Conservation (phyloP, 2,113 vertebrate genomes). For the Mirounga angustirostris region DNA sequence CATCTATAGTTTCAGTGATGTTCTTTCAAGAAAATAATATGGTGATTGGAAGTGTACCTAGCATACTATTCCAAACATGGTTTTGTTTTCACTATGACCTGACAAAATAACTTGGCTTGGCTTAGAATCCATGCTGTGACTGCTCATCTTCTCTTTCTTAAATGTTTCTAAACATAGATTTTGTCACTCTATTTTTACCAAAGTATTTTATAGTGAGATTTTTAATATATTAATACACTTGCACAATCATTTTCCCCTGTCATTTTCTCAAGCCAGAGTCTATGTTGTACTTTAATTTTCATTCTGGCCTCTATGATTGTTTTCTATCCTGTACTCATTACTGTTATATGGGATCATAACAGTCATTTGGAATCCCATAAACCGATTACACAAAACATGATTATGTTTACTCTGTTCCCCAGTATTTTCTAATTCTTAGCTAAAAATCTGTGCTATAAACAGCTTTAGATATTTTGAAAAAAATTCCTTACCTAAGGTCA, state of each 20-base stretch:
- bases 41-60: slow-evolving; percentile 11
- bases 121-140: slow-evolving; percentile 57
- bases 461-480: slow-evolving; percentile 81
- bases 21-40: slow-evolving; percentile 57
- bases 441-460: slow-evolving; percentile 77
- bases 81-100: slow-evolving; percentile 43
- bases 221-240: slow-evolving; percentile 57
- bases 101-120: slow-evolving; percentile 70
- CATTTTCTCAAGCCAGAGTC: slow-evolving; percentile 73
- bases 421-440: slow-evolving; percentile 82
- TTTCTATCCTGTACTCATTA: slow-evolving; percentile 80
- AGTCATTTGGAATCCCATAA: slow-evolving; percentile 85
- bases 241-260: slow-evolving; percentile 51
- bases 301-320: slow-evolving; percentile 63
- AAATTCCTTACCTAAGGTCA: slow-evolving; percentile 73
- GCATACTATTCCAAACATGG: neutral
- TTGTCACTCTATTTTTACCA: slow-evolving; percentile 61
- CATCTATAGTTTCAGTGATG: slow-evolving; percentile 47
- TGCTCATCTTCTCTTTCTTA: slow-evolving; percentile 43
- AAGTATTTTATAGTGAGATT: slow-evolving; percentile 47
- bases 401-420: slow-evolving; percentile 85
- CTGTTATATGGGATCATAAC: slow-evolving; percentile 74
- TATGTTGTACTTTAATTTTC: slow-evolving; percentile 76
- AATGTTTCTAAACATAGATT: slow-evolving; percentile 64
- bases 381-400: slow-evolving; percentile 80